phyloP scores from a whole-genome alignment of 2,888 invertebrate species.

The Smittia sp. region DNA sequence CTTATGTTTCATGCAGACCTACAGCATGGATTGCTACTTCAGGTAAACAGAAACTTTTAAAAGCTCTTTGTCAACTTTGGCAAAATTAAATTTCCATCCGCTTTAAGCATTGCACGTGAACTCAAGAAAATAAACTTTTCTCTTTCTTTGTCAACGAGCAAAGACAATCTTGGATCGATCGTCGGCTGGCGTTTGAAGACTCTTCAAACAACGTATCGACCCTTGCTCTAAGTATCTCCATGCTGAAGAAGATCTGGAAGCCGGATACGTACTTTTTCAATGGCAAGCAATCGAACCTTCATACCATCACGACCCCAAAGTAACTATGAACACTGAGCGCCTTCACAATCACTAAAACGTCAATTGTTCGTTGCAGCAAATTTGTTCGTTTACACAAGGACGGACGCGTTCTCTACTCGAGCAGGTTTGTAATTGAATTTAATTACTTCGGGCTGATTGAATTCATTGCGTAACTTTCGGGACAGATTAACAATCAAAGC shows the following conservation, averaged over 20 bases:
- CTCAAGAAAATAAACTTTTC: no score
- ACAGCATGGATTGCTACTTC: slow-evolving; percentile 85
- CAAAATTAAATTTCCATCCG: background rate
- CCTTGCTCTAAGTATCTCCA: slow-evolving; percentile 72
- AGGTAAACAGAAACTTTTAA: slow-evolving; percentile 47
- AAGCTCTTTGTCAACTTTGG: background rate
- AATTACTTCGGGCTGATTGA: slow-evolving; percentile 43
- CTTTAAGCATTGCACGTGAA: no score
- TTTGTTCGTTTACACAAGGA: slow-evolving; percentile 74
- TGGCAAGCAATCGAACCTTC: slow-evolving; percentile 75
- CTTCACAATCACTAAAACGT: no score
- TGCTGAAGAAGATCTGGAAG: slow-evolving; percentile 79
- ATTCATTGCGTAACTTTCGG: slow-evolving; percentile 44
- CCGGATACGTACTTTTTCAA: slow-evolving; percentile 84
- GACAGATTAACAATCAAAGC: slow-evolving; percentile 77
- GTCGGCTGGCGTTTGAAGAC: slow-evolving; percentile 65
- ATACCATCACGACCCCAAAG: slow-evolving; percentile 75
- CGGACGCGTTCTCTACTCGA: slow-evolving; percentile 72
- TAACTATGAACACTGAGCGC: no score
- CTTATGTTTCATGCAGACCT: slow-evolving; percentile 59
- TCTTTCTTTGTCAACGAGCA: no score
- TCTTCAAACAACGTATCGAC: slow-evolving; percentile 55
- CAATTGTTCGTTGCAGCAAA: no score
- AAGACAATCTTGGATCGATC: slow-evolving; percentile 74
- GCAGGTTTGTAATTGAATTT: slow-evolving; percentile 56